Evolutionary conservation across 1,140 invertebrate genomes (phyloP), one percentile per base, ranked within the genome.

Genomic region (Drosophila parvula): DNA sequence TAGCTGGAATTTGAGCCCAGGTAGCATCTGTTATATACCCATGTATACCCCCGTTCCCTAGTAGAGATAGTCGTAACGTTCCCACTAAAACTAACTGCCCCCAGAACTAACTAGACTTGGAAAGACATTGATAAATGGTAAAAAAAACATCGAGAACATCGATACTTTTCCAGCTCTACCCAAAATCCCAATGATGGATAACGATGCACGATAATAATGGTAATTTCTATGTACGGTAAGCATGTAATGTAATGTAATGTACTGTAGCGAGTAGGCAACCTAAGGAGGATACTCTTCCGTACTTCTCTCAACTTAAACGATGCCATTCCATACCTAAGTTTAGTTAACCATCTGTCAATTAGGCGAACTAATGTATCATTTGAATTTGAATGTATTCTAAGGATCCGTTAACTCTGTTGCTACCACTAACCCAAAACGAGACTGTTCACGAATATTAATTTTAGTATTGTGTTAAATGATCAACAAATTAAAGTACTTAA

Each of bases 251-350:
- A 74, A 75, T 81, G 32, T 63, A 74, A 43, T 77, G 32, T 57
- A 69, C 38, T 81, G 28, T 73, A 73, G 70, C 22, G 69, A 8
- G 56, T 77, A 75, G 65, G 64, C 48, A 51, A 63, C 62, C 59
- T 53, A 34, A 38, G 67, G 38, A 73, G 51, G 34, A 34, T 10
- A 53, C 30, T 53, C n/a, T 40, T 41, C 27, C 41, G 57, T 59
- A 70, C 22, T 71, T 73, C 56, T 74, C 77, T 74, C 57, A 18
- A 84, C 63, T 63, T 74, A 85, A 81, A 70, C 81, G 81, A 85
- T 85, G 81, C 81, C 81, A 86, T 86, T 88, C 79, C 82, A 86
- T 27, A 36, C 51, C n/a, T 73, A 59, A 76, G 59, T 50, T 79
- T 71, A 68, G 56, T 73, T 78, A 56, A 79, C 41, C 22, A 22